Percentiles rank a stretch among this genome's conserved stretches.
phyloP scores from a whole-genome alignment of 2,797 vertebrate genomes.

The Limosa lapponica region DNA sequence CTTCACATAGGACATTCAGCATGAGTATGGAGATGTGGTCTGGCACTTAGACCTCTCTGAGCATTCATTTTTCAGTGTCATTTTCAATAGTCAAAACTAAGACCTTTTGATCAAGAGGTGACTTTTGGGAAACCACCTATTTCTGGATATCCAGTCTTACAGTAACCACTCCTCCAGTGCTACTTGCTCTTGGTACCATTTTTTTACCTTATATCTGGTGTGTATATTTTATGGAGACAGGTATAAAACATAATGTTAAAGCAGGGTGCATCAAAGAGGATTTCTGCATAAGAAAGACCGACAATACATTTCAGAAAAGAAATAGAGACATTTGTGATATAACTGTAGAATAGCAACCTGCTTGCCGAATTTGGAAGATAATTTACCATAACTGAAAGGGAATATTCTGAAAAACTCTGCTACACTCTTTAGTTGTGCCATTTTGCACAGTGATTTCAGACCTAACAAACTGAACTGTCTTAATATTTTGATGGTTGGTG shows the following conservation, averaged over 20 bases:
- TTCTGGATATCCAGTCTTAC: not conserved
- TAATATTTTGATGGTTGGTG: conserved; percentile 15
- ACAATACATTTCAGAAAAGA: not conserved
- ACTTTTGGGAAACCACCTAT: not conserved
- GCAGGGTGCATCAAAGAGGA: not conserved
- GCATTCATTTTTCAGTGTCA: not conserved
- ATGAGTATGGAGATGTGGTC: accelerated
- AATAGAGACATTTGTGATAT: not conserved
- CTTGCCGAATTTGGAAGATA: not conserved
- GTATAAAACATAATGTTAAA: not conserved
- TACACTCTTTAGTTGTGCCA: not conserved
- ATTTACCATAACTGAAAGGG: not conserved
- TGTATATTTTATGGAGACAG: not conserved
- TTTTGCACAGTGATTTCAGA: not conserved
- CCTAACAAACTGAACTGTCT: conserved; percentile 5
- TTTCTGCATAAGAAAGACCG: not conserved
- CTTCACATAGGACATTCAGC: not conserved
- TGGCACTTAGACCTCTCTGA: not conserved
- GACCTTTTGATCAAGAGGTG: not conserved
- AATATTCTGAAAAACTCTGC: not conserved
- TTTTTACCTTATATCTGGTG: not conserved
- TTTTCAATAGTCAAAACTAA: not conserved
- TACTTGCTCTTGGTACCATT: not conserved
- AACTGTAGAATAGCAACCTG: not conserved
- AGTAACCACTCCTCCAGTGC: not conserved